These are phyloP conservation scores for Centropus bengalensis DNA, from an alignment of 2,113 vertebrate species.

Conservation along the genomic window DNA sequence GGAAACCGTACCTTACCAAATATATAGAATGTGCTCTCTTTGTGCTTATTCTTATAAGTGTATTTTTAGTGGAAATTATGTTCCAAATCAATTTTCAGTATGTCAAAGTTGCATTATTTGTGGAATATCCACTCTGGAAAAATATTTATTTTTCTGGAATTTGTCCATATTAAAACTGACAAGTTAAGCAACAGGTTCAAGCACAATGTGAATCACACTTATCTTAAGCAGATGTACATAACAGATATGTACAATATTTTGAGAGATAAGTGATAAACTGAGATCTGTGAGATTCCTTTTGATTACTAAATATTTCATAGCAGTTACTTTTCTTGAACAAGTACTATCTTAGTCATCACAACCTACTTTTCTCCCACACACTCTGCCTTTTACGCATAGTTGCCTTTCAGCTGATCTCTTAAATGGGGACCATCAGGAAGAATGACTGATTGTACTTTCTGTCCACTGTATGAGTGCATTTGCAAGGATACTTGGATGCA, in stretches of 20 bases:
- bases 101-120: not conserved
- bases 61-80: not conserved
- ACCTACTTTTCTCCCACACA: not conserved
- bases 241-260: conserved; percentile 58
- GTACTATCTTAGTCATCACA: not conserved
- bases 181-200: conserved; percentile 33
- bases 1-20: not conserved
- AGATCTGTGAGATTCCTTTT: conserved; percentile 3
- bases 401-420: not conserved
- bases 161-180: conserved; percentile 8
- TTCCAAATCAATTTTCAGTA: not conserved
- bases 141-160: not conserved
- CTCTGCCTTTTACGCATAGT: not conserved
- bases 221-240: conserved; percentile 10
- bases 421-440: not conserved
- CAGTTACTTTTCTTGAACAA: not conserved
- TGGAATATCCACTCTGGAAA: not conserved
- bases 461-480: not conserved
- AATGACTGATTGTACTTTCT: not conserved
- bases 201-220: not conserved
- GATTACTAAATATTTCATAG: not conserved
- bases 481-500: not conserved
- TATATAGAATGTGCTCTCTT: not conserved
- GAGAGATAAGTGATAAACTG: conserved; percentile 42
- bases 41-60: not conserved